Evolutionary conservation across 1,140 invertebrate species (phyloP).

Genomic region (Aphaenogaster ashmeadi): DNA sequence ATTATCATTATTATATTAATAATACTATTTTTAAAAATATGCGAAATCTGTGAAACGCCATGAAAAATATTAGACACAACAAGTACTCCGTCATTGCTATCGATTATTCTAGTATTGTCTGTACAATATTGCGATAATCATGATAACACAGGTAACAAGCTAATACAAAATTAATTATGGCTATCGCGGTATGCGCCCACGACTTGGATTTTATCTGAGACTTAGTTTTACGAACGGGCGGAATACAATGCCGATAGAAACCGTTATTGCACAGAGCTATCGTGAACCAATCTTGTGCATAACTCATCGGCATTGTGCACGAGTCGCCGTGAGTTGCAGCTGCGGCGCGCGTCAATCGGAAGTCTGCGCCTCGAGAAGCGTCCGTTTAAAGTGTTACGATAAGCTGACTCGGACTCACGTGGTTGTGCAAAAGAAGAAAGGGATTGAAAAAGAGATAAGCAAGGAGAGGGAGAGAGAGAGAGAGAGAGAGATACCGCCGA

Average conservation of each 20-base stretch:
- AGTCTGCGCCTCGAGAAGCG: neutral
- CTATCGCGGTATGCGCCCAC: constrained; percentile 16
- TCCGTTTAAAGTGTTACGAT: constrained; percentile 28
- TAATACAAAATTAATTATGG: constrained; percentile 37
- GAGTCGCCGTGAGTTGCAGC: constrained; percentile 34
- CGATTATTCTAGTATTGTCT: neutral
- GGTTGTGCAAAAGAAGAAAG: neutral
- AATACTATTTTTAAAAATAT: neutral
- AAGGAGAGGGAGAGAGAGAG: neutral
- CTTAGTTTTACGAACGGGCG: constrained; percentile 1
- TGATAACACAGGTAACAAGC: constrained; percentile 34
- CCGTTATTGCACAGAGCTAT: constrained; percentile 50
- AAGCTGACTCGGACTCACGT: neutral
- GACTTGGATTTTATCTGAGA: constrained; percentile 29
- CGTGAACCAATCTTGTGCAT: constrained; percentile 52
- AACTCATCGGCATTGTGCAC: constrained; percentile 56
- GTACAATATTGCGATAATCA: neutral
- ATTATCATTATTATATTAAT: neutral
- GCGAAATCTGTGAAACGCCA: neutral
- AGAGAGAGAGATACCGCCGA: constrained; percentile 11
- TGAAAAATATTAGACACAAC: neutral
- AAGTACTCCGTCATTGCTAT: neutral
- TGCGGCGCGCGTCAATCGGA: constrained; percentile 45
- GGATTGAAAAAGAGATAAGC: neutral
- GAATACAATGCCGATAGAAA: constrained; percentile 41